A percentile compares a stretch with the other conserved stretches of the same genome.
Evolutionary conservation across 1,140 invertebrate species (phyloP).

Genomic region (Diabrotica virgifera): DNA sequence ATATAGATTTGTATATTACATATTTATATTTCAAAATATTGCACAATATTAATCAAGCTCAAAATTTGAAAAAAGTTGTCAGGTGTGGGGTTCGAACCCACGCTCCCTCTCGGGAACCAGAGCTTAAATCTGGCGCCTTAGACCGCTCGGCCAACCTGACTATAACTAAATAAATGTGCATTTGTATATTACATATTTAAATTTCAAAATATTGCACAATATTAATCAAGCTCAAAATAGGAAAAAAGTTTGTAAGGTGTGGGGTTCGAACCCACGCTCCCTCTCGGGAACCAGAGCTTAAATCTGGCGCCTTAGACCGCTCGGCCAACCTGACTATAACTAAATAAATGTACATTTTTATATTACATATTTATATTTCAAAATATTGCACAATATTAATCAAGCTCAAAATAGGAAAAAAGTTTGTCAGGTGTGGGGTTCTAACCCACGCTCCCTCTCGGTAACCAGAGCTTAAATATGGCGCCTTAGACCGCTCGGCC

Average conservation of each 20-base stretch:
- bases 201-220: too few relatives aligned
- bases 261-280: constrained; percentile 60
- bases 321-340: constrained; percentile 53
- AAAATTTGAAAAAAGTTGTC: constrained; percentile 45
- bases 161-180: too few relatives aligned
- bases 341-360: too few relatives aligned
- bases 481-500: constrained; percentile 60
- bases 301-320: constrained; percentile 61
- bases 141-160: constrained; percentile 55
- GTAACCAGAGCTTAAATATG: constrained; percentile 60
- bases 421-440: too few relatives aligned
- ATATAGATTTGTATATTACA: too few relatives aligned
- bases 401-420: too few relatives aligned
- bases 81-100: constrained; percentile 61
- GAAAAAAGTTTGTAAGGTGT: constrained; percentile 51
- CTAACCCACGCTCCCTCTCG: constrained; percentile 51
- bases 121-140: constrained; percentile 61
- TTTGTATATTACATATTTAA: too few relatives aligned
- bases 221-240: too few relatives aligned
- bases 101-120: constrained; percentile 57
- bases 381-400: too few relatives aligned
- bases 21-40: too few relatives aligned
- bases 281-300: constrained; percentile 59
- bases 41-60: too few relatives aligned
- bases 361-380: too few relatives aligned